phyloP scores from a whole-genome alignment of 2,113 vertebrate genomes.

The Crotalus tigris region DNA sequence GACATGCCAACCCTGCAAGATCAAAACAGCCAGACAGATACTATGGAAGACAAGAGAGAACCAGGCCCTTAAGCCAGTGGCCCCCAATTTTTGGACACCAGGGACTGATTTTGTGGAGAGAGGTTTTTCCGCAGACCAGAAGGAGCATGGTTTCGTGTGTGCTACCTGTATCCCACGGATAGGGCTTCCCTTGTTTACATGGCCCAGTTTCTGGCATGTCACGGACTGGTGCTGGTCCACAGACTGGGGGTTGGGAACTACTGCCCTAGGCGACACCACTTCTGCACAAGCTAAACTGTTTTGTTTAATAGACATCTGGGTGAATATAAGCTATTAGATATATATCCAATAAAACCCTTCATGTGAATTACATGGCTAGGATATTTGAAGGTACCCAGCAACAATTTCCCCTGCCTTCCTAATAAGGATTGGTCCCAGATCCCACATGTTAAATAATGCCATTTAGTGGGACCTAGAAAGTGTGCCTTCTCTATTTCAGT shows the following conservation, averaged over 20 bases:
- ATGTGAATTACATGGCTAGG: not conserved
- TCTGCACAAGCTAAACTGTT: not conserved
- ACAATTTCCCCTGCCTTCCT: not conserved
- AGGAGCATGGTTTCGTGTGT: not conserved
- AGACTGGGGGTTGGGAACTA: not conserved
- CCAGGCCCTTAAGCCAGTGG: not conserved
- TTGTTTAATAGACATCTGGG: not conserved
- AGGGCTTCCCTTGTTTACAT: not conserved
- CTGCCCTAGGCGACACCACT: not conserved
- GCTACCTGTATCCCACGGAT: not conserved
- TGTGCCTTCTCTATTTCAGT: not conserved
- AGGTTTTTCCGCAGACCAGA: not conserved
- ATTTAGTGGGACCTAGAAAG: not conserved
- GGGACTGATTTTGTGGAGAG: not conserved
- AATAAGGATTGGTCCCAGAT: not conserved
- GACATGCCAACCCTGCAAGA: not conserved
- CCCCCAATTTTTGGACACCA: not conserved
- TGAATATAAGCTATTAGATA: not conserved
- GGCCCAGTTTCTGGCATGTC: not conserved
- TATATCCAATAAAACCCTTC: not conserved
- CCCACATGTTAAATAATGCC: not conserved
- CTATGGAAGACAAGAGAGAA: not conserved
- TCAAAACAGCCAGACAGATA: not conserved
- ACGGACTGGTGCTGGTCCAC: not conserved
- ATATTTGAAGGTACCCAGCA: not conserved